Base-by-base conservation (phyloP, 2,113 vertebrate genomes). In the Lamprologus sp. region DNA sequence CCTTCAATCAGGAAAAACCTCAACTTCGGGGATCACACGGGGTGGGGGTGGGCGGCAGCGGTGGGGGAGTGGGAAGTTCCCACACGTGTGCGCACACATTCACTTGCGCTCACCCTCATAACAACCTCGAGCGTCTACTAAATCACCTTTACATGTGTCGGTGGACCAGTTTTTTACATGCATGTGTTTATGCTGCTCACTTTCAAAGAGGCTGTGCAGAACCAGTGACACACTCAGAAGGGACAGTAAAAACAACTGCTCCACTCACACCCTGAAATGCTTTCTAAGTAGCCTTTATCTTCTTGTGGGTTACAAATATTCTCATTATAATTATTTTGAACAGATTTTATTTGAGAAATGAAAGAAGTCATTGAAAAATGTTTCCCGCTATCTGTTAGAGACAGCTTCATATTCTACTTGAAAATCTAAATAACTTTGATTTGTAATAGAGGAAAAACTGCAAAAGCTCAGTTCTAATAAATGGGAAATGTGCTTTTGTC, bases 1-100 rank as follows among this genome's bases (percentile, higher is more conserved):
- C 84, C 65, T 88, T 81, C 54, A 87, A 82, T 85, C 63, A 4
- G 88, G 91, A 93, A 92, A 91, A 92, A 88, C 65, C 56, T 87
- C 68, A 81, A 81, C 65, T 90, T 84, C 5, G 10, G 80, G 90
- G 89, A 93, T 92, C 90, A 87, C 87, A 84, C 12, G 60, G 81
- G 84, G 87, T n/a, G 73, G 73, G 45, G 45, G 45, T 33, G 3
- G 70, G 70, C 6, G 6, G 26, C 23, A 19, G 23, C 6, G 0
- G 23, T 49, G 23, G 42, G 6, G 15, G 42, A 75, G 70, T 49
- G 26, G 17, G 17, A 51, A 77, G 45, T 77, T 51, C 84, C 49
- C 77, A 87, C 84, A 85, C 37, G 14, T 60, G 55, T 83, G 31
- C 75, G 31, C 80, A 81, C 80, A 73, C 23, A 42, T 54, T 55